Percentiles rank a stretch among this genome's conserved stretches.
Conservation (phyloP, 2,797 vertebrate genomes). For the Xenentodon cancila region DNA sequence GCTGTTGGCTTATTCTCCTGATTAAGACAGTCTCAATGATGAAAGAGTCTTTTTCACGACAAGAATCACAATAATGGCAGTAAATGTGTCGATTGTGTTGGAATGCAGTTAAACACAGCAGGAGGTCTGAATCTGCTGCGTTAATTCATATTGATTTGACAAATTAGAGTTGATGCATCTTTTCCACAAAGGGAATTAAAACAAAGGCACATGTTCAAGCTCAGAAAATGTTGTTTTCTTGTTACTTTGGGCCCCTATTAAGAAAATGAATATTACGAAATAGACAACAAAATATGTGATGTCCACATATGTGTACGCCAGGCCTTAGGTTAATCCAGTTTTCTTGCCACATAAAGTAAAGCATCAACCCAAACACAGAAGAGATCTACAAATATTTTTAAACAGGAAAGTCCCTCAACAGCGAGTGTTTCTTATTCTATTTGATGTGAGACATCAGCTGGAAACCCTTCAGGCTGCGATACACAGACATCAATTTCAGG, state of each 20-base stretch:
- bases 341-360: conserved; percentile 30
- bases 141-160: conserved; percentile 51
- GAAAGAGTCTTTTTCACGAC: conserved; percentile 22
- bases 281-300: too few relatives aligned
- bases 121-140: conserved; percentile 41
- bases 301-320: too few relatives aligned
- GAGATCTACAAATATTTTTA: conserved; percentile 32
- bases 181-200: conserved; percentile 45
- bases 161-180: conserved; percentile 56
- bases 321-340: conserved; percentile 2
- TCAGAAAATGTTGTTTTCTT: background rate
- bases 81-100: conserved; percentile 54
- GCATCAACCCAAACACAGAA: conserved; percentile 24
- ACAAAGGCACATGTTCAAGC: conserved; percentile 20
- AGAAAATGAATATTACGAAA: too few relatives aligned
- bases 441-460: conserved; percentile 55
- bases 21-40: conserved; percentile 2
- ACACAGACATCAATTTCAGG: conserved; percentile 60
- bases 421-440: conserved; percentile 33
- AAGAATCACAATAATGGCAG: conserved; percentile 35
- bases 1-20: background rate
- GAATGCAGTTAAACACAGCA: conserved; percentile 42
- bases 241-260: too few relatives aligned
- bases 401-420: conserved; percentile 37
- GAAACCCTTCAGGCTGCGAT: conserved; percentile 41